Percentiles rank a stretch among this genome's conserved stretches.
Evolutionary conservation across 2,113 vertebrate genomes (phyloP).

Genomic region (Embiotoca jacksoni): DNA sequence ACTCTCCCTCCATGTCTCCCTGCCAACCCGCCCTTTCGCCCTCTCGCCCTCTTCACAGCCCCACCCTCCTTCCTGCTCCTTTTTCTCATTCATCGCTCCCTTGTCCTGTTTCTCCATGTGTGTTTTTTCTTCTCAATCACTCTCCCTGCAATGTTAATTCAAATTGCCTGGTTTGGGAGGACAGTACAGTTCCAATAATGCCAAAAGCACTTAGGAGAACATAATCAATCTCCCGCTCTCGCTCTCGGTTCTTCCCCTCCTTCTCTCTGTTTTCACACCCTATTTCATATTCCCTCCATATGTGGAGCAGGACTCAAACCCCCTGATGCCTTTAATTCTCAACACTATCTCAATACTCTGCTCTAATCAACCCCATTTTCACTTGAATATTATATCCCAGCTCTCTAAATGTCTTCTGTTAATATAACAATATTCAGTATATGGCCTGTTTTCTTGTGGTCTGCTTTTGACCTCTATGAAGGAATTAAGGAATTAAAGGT

Average conservation of each 20-base stretch:
- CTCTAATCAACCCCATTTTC: constrained; percentile 50
- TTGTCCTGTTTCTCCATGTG: constrained; percentile 35
- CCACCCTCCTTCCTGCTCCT: constrained; percentile 47
- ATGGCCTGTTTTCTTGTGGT: neutral
- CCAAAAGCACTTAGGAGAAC: constrained; percentile 81
- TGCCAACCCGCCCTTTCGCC: constrained; percentile 58
- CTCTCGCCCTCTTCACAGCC: constrained; percentile 27
- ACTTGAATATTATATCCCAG: constrained; percentile 54
- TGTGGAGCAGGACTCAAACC: constrained; percentile 54
- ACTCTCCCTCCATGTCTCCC: constrained; percentile 60
- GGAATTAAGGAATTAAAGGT: neutral
- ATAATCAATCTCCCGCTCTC: constrained; percentile 81
- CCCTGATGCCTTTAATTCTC: constrained; percentile 45
- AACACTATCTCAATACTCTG: constrained; percentile 33
- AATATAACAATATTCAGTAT: constrained; percentile 12
- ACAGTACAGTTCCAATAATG: constrained; percentile 79
- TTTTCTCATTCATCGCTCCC: constrained; percentile 32
- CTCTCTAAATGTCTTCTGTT: constrained; percentile 37
- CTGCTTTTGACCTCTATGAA: neutral
- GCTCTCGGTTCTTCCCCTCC: constrained; percentile 31
- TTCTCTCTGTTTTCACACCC: constrained; percentile 61
- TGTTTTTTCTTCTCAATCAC: constrained; percentile 56
- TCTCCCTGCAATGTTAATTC: constrained; percentile 77
- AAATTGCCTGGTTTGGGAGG: constrained; percentile 77
- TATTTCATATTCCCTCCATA: constrained; percentile 70